These are phyloP conservation scores for Drosophila punjabiensis DNA, from an alignment of 1,140 invertebrate species.

Conservation along the genomic window DNA sequence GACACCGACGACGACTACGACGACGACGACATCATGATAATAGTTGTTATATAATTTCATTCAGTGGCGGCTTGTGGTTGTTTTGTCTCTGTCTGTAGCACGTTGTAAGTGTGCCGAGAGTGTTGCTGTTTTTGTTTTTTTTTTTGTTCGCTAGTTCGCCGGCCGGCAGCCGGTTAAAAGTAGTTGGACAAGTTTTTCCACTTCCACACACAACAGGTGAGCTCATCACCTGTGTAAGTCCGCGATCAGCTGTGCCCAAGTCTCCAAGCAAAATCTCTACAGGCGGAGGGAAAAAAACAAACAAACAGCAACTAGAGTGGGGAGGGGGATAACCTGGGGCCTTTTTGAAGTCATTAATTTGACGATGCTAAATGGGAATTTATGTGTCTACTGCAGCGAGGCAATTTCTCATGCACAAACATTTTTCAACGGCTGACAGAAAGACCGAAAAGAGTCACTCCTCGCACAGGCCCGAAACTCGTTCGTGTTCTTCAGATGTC, in stretches of 20 bases:
- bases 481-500: slow-evolving; percentile 68
- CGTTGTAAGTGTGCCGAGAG: slow-evolving; percentile 41
- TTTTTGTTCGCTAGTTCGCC: slow-evolving; percentile 33
- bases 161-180: slow-evolving; percentile 72
- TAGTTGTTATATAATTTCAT: slow-evolving; percentile 73
- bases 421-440: slow-evolving; percentile 71
- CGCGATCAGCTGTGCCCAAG: slow-evolving; percentile 60
- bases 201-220: slow-evolving; percentile 37
- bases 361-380: slow-evolving; percentile 81
- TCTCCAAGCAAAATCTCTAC: slow-evolving; percentile 29
- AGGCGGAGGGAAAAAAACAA: not conserved
- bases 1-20: slow-evolving; percentile 8
- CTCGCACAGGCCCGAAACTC: slow-evolving; percentile 49
- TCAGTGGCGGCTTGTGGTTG: slow-evolving; percentile 40
- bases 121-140: not conserved
- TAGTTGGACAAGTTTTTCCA: slow-evolving; percentile 78
- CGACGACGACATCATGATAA: slow-evolving; percentile 22
- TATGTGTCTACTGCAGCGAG: slow-evolving; percentile 76
- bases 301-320: slow-evolving; percentile 9
- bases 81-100: slow-evolving; percentile 33
- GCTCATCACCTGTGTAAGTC: slow-evolving; percentile 50
- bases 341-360: slow-evolving; percentile 78
- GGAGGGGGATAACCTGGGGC: slow-evolving; percentile 21
- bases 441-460: slow-evolving; percentile 35
- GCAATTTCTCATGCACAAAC: slow-evolving; percentile 76